phyloP scores from a whole-genome alignment of 2,113 vertebrate species.

The Pluvialis apricaria region DNA sequence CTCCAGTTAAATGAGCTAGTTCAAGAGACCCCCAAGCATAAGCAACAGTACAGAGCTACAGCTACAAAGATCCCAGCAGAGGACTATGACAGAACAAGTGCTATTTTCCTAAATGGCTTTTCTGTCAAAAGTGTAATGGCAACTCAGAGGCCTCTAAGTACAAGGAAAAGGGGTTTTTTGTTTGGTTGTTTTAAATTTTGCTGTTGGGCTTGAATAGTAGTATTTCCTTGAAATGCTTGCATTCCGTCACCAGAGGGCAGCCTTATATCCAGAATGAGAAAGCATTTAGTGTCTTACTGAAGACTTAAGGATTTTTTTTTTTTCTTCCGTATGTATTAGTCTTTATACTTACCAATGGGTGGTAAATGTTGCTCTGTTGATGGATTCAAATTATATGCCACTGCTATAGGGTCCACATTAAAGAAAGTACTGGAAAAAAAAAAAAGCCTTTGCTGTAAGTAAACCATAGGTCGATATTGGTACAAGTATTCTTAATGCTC shows the following conservation, averaged over 20 bases:
- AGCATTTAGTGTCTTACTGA: not conserved
- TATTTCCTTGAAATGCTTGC: not conserved
- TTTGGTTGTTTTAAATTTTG: not conserved
- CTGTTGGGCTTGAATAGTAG: accelerated
- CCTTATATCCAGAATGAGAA: not conserved
- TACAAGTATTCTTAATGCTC: accelerated
- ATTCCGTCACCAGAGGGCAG: conserved; percentile 58
- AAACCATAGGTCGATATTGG: not conserved
- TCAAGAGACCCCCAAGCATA: not conserved
- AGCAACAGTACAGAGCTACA: not conserved
- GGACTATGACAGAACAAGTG: not conserved
- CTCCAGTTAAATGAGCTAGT: not conserved
- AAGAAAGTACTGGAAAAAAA: conserved; percentile 79
- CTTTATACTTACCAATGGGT: conserved; percentile 51
- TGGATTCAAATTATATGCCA: conserved; percentile 76
- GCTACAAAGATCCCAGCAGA: not conserved
- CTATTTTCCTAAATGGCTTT: not conserved
- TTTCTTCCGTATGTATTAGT: not conserved
- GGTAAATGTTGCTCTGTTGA: conserved; percentile 45
- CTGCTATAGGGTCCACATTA: conserved; percentile 75
- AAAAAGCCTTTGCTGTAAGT: not conserved
- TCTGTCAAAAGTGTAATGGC: not conserved
- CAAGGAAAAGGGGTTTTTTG: not conserved
- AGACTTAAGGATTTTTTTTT: not conserved
- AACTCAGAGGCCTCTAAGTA: not conserved